Evolutionary conservation across 37 sponge, comb jelly and placozoan species (phyloP).

Genomic region (Dysidea cf. avara): DNA sequence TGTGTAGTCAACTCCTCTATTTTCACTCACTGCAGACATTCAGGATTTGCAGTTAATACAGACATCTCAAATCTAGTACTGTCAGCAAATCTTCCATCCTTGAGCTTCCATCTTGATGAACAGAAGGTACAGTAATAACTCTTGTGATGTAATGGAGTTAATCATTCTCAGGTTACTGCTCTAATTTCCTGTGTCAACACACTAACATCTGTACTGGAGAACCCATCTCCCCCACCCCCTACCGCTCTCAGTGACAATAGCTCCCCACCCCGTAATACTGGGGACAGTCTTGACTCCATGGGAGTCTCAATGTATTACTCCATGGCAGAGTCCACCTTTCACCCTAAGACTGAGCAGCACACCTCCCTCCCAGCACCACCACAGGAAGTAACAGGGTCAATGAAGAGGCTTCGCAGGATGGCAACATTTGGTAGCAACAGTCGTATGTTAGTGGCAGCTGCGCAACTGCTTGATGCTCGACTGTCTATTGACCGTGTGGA

Average conservation of each 20-base stretch:
- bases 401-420: no score
- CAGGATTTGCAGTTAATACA: background rate
- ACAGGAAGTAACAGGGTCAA: no score
- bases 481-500: constrained; percentile 45
- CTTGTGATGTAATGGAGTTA: background rate
- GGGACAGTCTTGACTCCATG: background rate
- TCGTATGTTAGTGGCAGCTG: constrained; percentile 11
- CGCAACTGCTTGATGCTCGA: constrained; percentile 37
- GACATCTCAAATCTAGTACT: constrained; percentile 30
- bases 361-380: no score
- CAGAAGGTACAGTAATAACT: constrained; percentile 50
- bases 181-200: constrained; percentile 42
- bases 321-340: background rate
- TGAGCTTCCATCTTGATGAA: constrained; percentile 83
- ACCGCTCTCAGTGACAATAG: background rate
- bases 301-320: background rate
- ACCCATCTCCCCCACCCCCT: background rate
- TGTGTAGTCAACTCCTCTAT: background rate
- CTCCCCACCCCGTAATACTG: background rate
- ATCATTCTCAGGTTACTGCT: constrained; percentile 20
- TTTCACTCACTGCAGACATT: background rate
- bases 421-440: no score
- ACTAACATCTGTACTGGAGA: no score
- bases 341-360: no score
- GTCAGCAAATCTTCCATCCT: constrained; percentile 59